A percentile compares a stretch with the other conserved stretches of the same genome.
Conservation (phyloP, 1,140 invertebrate genomes). For the Magallana ariakensis region DNA sequence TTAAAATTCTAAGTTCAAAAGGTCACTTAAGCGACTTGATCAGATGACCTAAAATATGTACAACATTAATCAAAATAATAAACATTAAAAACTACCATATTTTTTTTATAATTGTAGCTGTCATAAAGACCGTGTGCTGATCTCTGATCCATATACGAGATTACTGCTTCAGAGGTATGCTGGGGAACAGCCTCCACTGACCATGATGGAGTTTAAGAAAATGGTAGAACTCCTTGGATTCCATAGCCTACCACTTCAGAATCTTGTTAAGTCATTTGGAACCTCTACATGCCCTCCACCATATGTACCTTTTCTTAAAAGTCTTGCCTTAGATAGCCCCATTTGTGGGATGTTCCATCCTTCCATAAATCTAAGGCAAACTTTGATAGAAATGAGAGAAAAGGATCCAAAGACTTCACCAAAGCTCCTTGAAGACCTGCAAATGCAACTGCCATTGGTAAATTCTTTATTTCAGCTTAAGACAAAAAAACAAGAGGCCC, state of each 20-base stretch:
- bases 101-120: not conserved
- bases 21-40: too few relatives aligned
- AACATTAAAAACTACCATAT: not conserved
- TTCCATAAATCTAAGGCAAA: not conserved
- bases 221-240: not conserved
- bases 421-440: not conserved
- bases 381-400: not conserved
- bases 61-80: not conserved
- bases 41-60: too few relatives aligned
- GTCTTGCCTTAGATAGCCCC: not conserved
- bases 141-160: not conserved
- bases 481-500: too few relatives aligned
- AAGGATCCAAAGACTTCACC: not conserved
- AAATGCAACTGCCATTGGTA: not conserved
- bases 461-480: too few relatives aligned
- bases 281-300: not conserved
- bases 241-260: not conserved
- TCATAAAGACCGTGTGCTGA: not conserved
- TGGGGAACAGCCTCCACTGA: not conserved
- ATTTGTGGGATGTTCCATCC: constrained; percentile 1
- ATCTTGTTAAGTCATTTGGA: not conserved
- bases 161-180: not conserved
- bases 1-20: too few relatives aligned
- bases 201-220: not conserved
- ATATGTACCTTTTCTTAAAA: not conserved